These are phyloP conservation scores for Heliornis fulica DNA, from an alignment of 2,113 vertebrate genomes.

Conservation along the genomic window DNA sequence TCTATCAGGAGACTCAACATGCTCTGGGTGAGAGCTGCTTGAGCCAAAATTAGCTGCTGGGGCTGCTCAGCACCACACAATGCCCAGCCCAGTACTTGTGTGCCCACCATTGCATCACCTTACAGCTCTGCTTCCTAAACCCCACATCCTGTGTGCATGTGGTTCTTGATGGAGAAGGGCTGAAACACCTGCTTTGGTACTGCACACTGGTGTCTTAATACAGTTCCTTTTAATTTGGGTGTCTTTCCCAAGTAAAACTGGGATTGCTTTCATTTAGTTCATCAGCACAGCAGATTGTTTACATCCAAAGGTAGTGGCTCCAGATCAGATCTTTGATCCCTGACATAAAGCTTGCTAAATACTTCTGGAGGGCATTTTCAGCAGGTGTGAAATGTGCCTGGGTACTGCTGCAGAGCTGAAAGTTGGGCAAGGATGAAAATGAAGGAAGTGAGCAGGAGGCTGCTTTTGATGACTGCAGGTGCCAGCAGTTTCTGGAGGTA, in stretches of 20 bases:
- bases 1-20: not conserved
- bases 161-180: not conserved
- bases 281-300: not conserved
- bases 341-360: not conserved
- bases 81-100: not conserved
- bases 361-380: not conserved
- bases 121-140: not conserved
- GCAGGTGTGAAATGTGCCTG: rapidly evolving
- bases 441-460: not conserved
- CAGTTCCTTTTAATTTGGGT: not conserved
- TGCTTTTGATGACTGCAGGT: rapidly evolving
- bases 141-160: not conserved
- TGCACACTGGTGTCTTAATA: not conserved
- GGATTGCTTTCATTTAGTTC: not conserved
- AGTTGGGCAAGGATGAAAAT: not conserved
- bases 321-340: not conserved
- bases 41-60: not conserved
- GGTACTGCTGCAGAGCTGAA: rapidly evolving
- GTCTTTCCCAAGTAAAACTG: not conserved
- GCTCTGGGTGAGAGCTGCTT: rapidly evolving
- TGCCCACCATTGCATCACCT: not conserved
- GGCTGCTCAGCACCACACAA: not conserved
- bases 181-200: not conserved
- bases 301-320: not conserved
- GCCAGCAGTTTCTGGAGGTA: not conserved